A percentile compares a stretch with the other conserved stretches of the same genome.
phyloP scores from a whole-genome alignment of 2,888 invertebrate genomes.

The Acheta domesticus region DNA sequence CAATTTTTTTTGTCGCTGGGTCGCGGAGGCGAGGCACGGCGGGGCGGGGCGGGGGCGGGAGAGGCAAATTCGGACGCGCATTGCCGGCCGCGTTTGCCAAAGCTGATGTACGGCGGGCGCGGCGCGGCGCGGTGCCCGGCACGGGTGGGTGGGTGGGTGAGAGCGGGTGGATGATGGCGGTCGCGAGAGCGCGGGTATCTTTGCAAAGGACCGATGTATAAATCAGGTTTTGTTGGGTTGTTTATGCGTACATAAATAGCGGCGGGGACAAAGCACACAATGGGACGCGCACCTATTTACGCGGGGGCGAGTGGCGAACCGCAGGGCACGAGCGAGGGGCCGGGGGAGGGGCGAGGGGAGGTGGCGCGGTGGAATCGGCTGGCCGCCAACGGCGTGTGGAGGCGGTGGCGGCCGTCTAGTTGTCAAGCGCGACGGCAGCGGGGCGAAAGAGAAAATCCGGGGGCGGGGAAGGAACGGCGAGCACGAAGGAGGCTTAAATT shows the following conservation, averaged over 20 bases:
- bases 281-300: background rate
- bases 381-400: too few species aligned
- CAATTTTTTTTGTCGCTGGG: too few species aligned
- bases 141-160: background rate
- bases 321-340: background rate
- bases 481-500: too few species aligned
- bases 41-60: background rate
- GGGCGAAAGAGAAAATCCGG: too few species aligned
- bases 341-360: too few species aligned
- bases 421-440: too few species aligned
- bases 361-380: too few species aligned
- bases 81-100: background rate
- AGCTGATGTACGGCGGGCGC: background rate
- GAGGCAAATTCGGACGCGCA: background rate
- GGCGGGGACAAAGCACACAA: background rate
- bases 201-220: slow-evolving; percentile 18
- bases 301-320: background rate
- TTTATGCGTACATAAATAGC: background rate
- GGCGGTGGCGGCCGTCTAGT: too few species aligned
- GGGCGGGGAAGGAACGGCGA: too few species aligned
- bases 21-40: background rate
- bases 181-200: background rate
- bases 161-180: background rate
- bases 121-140: background rate
- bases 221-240: slow-evolving; percentile 18